Percentiles rank a stretch among this genome's conserved stretches.
These are phyloP conservation scores for Rhopalosiphum padi DNA, from an alignment of 1,140 invertebrate genomes.

Conservation along the genomic window DNA sequence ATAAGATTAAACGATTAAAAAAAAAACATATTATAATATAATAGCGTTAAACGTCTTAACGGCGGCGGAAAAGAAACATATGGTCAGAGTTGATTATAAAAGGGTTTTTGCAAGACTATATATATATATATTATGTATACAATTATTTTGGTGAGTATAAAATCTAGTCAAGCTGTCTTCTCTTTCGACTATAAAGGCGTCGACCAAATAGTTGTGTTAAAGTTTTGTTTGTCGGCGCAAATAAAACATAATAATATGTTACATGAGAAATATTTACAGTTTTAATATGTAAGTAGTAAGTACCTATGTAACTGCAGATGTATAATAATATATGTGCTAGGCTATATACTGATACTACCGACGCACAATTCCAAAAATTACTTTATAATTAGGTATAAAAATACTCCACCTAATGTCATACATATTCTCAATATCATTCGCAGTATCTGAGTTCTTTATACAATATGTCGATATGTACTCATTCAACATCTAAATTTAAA, in stretches of 20 bases:
- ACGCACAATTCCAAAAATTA: too few species aligned
- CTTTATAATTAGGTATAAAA: too few species aligned
- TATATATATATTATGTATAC: background rate
- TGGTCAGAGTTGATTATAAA: background rate
- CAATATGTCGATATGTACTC: background rate
- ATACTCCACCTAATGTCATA: background rate
- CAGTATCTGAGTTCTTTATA: background rate
- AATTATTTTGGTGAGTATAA: background rate
- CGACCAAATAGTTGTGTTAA: background rate
- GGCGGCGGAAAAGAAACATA: background rate
- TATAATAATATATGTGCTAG: too few species aligned
- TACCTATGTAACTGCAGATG: too few species aligned
- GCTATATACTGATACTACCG: too few species aligned
- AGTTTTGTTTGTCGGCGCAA: background rate
- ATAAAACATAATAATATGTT: background rate
- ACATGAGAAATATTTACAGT: background rate
- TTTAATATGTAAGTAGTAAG: background rate
- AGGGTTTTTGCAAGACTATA: background rate
- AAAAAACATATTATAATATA: too few species aligned
- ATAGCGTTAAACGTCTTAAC: background rate
- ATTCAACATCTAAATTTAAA: background rate
- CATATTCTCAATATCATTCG: background rate
- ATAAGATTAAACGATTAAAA: background rate
- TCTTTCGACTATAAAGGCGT: background rate
- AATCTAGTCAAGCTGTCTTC: background rate